A percentile compares a stretch with the other conserved stretches of the same genome.
Evolutionary conservation across 2,888 invertebrate genomes (phyloP).

Genomic region (Rhodophaea formosa): DNA sequence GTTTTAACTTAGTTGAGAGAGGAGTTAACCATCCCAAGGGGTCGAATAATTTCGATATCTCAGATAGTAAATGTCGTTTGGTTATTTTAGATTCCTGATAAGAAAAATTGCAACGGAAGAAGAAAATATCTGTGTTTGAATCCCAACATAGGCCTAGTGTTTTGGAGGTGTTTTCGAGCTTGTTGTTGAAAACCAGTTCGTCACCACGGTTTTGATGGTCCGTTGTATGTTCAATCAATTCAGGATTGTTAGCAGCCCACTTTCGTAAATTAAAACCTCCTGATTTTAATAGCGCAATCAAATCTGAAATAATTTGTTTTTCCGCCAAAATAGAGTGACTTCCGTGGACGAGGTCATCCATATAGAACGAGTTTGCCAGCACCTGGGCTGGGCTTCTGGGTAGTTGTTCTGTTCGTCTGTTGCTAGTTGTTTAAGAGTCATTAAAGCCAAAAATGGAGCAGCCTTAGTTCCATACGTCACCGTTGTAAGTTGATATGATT

Average conservation of each 20-base stretch:
- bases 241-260: conserved; percentile 2
- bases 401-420: conserved; percentile 18
- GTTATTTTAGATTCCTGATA: conserved; percentile 19
- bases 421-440: conserved; percentile 18
- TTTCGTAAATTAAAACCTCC: conserved; percentile 21
- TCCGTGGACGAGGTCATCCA: conserved; percentile 20
- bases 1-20: conserved; percentile 25
- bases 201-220: not conserved
- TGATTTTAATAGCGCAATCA: conserved; percentile 1
- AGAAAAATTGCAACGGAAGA: not conserved
- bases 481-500: conserved; percentile 18
- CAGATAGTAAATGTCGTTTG: conserved; percentile 21
- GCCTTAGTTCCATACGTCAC: conserved; percentile 24
- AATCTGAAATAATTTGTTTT: conserved; percentile 10
- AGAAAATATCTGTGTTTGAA: not conserved
- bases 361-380: conserved; percentile 17
- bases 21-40: conserved; percentile 31
- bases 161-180: not conserved
- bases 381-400: conserved; percentile 16
- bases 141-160: conserved; percentile 20
- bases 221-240: not conserved
- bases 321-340: not conserved
- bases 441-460: conserved; percentile 18
- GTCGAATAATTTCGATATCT: conserved; percentile 30
- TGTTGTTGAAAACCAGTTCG: not conserved